phyloP scores from a whole-genome alignment of 35 echinoderm and acorn worm species.

The Lytechinus variegatus region DNA sequence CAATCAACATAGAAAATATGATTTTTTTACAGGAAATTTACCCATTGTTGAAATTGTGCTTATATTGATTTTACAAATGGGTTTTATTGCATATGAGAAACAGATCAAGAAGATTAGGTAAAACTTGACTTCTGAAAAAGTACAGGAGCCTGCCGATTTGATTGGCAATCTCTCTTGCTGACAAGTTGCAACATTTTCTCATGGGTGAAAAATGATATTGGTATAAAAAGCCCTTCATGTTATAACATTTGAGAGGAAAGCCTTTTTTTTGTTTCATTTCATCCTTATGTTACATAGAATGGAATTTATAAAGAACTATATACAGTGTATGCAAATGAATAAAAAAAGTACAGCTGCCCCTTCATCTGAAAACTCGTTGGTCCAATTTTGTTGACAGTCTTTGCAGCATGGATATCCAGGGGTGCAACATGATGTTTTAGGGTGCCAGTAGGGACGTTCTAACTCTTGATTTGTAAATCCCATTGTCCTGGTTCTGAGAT shows the following conservation, averaged over 20 bases:
- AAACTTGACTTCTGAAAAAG: not conserved
- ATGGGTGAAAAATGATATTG: not conserved
- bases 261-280: too few species aligned
- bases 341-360: too few species aligned
- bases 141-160: not conserved
- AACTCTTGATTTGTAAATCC: not conserved
- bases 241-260: too few species aligned
- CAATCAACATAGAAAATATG: too few species aligned
- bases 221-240: not conserved
- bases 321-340: too few species aligned
- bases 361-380: not conserved
- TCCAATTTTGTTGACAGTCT: not conserved
- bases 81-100: not conserved
- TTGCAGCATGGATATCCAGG: not conserved
- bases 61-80: not conserved
- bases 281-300: not conserved
- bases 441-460: not conserved
- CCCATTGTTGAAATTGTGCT: too few species aligned
- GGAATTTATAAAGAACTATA: too few species aligned
- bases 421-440: not conserved
- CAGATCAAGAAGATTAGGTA: not conserved
- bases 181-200: not conserved
- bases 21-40: too few species aligned
- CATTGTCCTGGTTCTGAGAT: not conserved
- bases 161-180: slow-evolving; percentile 1